Evolutionary conservation across 2,888 invertebrate genomes (phyloP).

Genomic region (Epicampocera succincta): DNA sequence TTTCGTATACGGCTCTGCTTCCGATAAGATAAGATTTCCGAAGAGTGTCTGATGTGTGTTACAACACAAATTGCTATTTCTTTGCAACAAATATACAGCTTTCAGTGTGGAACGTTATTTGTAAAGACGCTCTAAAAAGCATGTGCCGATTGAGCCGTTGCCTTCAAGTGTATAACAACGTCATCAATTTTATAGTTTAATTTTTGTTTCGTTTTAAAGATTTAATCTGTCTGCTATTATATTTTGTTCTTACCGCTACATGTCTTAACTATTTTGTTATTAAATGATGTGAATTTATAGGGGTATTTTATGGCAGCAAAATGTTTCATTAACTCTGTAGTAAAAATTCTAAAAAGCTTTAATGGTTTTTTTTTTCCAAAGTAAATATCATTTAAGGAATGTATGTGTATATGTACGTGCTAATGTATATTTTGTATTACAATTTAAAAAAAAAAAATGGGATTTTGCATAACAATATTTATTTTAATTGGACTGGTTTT

Average conservation of each 20-base stretch:
- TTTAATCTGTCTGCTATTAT: conserved; percentile 32
- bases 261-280: conserved; percentile 58
- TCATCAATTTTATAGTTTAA: conserved; percentile 39
- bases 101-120: background rate
- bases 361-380: background rate
- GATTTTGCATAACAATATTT: conserved; percentile 16
- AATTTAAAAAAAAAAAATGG: conserved; percentile 22
- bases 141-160: conserved; percentile 6
- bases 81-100: background rate
- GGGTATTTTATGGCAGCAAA: conserved; percentile 61
- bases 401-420: background rate
- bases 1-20: conserved; percentile 56
- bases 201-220: conserved; percentile 30
- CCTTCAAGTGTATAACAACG: conserved; percentile 10
- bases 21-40: conserved; percentile 59
- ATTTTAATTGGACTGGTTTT: background rate
- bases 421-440: conserved; percentile 15
- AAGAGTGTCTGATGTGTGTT: conserved; percentile 35
- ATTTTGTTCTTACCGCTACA: conserved; percentile 29
- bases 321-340: conserved; percentile 31
- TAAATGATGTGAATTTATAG: conserved; percentile 51
- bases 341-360: conserved; percentile 20
- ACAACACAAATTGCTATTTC: background rate
- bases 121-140: background rate
- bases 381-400: conserved; percentile 9